Base-by-base conservation (phyloP, 2,888 invertebrate species). In the Lochmaea capreae region DNA sequence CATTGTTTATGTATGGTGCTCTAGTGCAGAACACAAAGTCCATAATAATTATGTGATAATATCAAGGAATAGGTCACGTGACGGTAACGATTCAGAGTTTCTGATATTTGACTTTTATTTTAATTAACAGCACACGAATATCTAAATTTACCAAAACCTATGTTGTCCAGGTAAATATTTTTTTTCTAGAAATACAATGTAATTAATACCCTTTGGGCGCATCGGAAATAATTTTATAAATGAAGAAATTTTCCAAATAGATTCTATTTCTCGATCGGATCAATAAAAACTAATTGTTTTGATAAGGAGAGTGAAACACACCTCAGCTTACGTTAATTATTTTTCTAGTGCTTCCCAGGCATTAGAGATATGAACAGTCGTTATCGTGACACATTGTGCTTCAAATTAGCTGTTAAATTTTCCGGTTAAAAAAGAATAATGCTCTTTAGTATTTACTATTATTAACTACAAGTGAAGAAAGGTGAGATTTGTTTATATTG, bases 281-380 rank as follows among this genome's bases (percentile, higher is more conserved):
- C 70, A 61, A 73, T 72, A 61, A 67, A 72, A 71, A 62, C 49
- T 72, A 72, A 67, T 73, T 69, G 16, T 69, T 52, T 73, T 59
- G 39, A 66, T 65, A 69, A 39, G 57, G 33, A 39, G 58, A 39
- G 33, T 63, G 49, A 63, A 69, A 57, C 61, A 68, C 73, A 59
- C 69, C 73, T 69, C 46, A 43, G 65, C 65, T 65, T 73, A 39
- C 46, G 65, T 73, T 73, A 73, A 68, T 73, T 73, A 69, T 69
- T 69, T 65, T 59, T 52, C 39, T 54, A 54, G 68, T 69, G 49
- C 61, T 65, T 8, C 42, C 59, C 65, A 46, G 62, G 26, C 52
- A 58, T 58, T 22, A 65, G 68, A 18, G 72, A 65, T 58, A 58
- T 63, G 26, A 52, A 33, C 69, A 65, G 63, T 16, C 49, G 65